These are phyloP conservation scores for Indri indri DNA, from an alignment of 2,113 vertebrate genomes.

Conservation along the genomic window DNA sequence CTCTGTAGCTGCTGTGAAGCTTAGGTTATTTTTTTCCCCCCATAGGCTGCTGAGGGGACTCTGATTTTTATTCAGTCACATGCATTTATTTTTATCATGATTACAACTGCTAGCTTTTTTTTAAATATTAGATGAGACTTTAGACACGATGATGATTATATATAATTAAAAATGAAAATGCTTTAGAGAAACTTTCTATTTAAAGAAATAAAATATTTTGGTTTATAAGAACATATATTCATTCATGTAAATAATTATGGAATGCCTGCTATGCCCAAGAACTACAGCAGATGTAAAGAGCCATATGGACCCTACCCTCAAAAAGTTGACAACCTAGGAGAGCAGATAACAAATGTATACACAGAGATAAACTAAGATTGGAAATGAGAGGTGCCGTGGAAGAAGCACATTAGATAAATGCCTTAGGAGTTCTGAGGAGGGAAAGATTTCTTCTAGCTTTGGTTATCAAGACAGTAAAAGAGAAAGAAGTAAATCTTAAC, in stretches of 20 bases:
- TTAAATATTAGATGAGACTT: constrained; percentile 23
- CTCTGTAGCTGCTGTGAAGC: not conserved
- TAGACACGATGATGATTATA: not conserved
- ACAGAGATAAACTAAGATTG: not conserved
- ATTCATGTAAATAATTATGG: not conserved
- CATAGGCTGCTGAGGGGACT: not conserved
- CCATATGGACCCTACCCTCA: not conserved
- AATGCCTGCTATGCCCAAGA: not conserved
- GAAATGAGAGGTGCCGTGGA: not conserved
- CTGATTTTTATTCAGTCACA: constrained; percentile 14
- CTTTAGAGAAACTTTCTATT: constrained; percentile 39
- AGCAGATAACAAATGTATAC: not conserved
- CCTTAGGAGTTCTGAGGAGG: not conserved
- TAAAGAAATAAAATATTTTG: constrained; percentile 50
- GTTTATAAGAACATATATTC: not conserved
- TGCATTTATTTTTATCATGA: constrained; percentile 39
- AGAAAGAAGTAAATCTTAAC: not conserved
- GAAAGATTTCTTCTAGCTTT: not conserved
- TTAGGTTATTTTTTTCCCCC: not conserved
- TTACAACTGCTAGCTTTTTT: constrained; percentile 36
- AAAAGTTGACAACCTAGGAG: not conserved
- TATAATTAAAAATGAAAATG: constrained; percentile 49
- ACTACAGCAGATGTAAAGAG: not conserved
- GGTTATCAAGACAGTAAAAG: constrained; percentile 13
- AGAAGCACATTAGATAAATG: not conserved